Conservation (phyloP, 2,113 vertebrate species). For the Otocyon megalotis region DNA sequence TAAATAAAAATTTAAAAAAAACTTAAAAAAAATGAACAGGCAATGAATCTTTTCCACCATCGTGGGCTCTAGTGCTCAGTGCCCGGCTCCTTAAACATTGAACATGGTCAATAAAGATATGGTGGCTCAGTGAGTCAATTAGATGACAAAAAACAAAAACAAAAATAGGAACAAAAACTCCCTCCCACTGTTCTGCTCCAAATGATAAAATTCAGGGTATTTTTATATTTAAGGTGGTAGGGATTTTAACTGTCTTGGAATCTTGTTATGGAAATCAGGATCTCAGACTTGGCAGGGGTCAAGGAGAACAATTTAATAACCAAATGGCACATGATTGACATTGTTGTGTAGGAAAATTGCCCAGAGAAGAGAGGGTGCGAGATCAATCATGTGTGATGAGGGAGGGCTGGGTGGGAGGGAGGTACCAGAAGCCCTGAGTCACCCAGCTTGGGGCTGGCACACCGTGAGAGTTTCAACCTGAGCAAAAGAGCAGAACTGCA, state of each 20-base stretch:
- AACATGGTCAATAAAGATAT: neutral
- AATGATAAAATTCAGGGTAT: no score
- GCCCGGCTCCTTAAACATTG: neutral
- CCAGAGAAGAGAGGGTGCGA: neutral
- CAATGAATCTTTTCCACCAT: fast-evolving
- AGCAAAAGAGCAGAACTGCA: neutral
- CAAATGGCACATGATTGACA: neutral
- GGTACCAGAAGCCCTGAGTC: neutral
- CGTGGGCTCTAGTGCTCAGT: fast-evolving
- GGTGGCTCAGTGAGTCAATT: fast-evolving
- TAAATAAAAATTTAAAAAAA: no score
- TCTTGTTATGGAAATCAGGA: neutral
- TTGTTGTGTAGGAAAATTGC: neutral
- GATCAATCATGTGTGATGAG: fast-evolving
- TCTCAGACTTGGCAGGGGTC: neutral
- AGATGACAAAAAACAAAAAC: no score
- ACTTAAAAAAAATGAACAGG: neutral
- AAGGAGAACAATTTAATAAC: no score
- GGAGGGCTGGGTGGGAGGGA: fast-evolving
- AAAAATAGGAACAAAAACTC: no score
- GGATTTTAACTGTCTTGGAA: neutral
- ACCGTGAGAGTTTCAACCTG: fast-evolving
- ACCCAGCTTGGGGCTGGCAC: no score
- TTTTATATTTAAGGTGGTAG: no score
- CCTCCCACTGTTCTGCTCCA: no score